These are phyloP conservation scores for Cheilosia vernalis DNA, from an alignment of 2,888 invertebrate species.

Conservation along the genomic window DNA sequence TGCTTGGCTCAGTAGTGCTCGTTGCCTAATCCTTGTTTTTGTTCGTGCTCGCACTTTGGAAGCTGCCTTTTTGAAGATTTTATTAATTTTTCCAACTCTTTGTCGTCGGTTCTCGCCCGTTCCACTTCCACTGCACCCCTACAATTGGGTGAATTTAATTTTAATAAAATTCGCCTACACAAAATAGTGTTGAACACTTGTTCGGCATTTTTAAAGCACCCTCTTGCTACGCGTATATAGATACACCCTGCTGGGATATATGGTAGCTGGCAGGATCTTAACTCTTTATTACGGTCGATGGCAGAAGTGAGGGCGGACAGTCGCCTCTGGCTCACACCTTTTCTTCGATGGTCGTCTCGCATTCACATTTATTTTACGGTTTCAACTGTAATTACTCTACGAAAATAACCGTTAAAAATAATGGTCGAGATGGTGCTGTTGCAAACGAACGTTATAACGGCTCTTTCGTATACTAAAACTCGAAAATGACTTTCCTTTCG, in stretches of 20 bases:
- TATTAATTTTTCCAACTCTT: background rate
- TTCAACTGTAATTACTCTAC: constrained; percentile 74
- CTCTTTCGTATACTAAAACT: constrained; percentile 71
- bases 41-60: background rate
- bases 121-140: background rate
- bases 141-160: constrained; percentile 36
- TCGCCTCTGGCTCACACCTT: background rate
- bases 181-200: background rate
- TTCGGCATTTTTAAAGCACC: background rate
- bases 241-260: no score
- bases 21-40: constrained; percentile 42
- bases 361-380: constrained; percentile 73
- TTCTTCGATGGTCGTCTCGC: constrained; percentile 23
- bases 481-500: constrained; percentile 72
- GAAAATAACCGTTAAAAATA: constrained; percentile 75
- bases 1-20: constrained; percentile 18
- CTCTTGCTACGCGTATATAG: no score
- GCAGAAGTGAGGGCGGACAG: constrained; percentile 26
- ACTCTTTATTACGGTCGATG: constrained; percentile 38
- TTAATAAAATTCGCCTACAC: background rate
- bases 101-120: background rate
- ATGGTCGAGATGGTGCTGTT: constrained; percentile 61
- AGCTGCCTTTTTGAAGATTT: constrained; percentile 40
- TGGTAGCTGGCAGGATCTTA: constrained; percentile 21
- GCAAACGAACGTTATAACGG: constrained; percentile 60